Evolutionary conservation across 2,888 invertebrate genomes (phyloP).

Genomic region (Drosophila limbata): DNA sequence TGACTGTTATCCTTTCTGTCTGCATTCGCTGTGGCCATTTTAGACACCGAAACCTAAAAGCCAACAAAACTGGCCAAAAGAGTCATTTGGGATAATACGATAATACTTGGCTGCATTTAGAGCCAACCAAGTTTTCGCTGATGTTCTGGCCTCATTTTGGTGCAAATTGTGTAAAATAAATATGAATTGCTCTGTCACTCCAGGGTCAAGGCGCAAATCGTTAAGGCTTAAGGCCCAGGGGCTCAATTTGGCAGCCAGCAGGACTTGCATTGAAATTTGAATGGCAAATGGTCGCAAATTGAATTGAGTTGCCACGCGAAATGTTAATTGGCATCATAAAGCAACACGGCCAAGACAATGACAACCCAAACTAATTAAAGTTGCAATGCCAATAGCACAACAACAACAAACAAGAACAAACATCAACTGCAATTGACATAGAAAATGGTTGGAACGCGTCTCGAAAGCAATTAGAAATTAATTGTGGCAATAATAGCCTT

Average conservation of each 20-base stretch:
- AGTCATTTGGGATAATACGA: conserved; percentile 3
- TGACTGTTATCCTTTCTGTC: not conserved
- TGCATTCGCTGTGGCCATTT: conserved; percentile 10
- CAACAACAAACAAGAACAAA: conserved; percentile 29
- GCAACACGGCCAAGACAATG: conserved; percentile 37
- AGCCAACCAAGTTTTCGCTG: not conserved
- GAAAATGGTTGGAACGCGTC: conserved; percentile 31
- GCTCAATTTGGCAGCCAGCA: conserved; percentile 43
- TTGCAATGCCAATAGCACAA: conserved; percentile 36
- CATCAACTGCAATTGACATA: conserved; percentile 4
- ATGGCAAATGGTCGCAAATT: conserved; percentile 39
- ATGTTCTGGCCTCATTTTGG: conserved; percentile 22
- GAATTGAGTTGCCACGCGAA: conserved; percentile 38
- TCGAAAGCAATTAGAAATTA: conserved; percentile 74
- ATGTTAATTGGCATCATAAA: conserved; percentile 68
- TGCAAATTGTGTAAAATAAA: conserved; percentile 56
- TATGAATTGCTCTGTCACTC: conserved; percentile 41
- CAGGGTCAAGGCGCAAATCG: conserved; percentile 24
- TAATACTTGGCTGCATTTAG: not conserved
- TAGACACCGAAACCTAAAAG: not conserved
- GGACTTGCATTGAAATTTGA: conserved; percentile 40
- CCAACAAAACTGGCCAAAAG: not conserved
- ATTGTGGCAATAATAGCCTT: conserved; percentile 77
- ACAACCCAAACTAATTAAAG: conserved; percentile 59
- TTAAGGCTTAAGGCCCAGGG: conserved; percentile 23